A percentile compares a stretch with the other conserved stretches of the same genome.
Conservation (phyloP, 2,113 vertebrate genomes). For the Bolborhynchus lineola region DNA sequence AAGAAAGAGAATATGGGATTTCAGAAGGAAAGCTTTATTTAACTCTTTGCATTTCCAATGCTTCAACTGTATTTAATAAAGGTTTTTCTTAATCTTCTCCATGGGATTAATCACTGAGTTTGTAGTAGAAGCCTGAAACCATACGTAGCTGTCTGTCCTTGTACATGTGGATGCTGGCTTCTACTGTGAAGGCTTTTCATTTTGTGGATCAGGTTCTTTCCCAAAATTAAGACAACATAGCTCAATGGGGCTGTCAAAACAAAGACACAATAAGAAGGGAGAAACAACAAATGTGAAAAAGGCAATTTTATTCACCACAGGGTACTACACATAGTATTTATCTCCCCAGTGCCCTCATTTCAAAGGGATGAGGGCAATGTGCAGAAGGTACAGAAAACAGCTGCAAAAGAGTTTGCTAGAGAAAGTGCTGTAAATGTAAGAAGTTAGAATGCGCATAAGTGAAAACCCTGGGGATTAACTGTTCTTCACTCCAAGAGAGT, state of each 20-base stretch:
- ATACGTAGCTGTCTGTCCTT: rapidly evolving
- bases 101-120: background rate
- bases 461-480: background rate
- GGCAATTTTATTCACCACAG: background rate
- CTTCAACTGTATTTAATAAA: background rate
- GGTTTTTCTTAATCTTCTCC: background rate
- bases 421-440: background rate
- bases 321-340: background rate
- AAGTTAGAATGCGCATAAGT: rapidly evolving
- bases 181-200: background rate
- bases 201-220: background rate
- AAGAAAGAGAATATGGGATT: background rate
- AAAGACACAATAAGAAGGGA: background rate
- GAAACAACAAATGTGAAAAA: background rate
- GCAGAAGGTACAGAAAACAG: background rate
- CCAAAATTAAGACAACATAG: background rate
- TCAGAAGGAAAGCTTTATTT: background rate
- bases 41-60: background rate
- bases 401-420: background rate
- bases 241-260: background rate
- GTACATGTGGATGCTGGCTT: rapidly evolving
- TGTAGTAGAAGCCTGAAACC: background rate
- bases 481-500: background rate
- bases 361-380: background rate
- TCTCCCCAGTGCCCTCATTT: background rate